Conservation (phyloP, 1,140 invertebrate genomes). For the Nymphalis io region DNA sequence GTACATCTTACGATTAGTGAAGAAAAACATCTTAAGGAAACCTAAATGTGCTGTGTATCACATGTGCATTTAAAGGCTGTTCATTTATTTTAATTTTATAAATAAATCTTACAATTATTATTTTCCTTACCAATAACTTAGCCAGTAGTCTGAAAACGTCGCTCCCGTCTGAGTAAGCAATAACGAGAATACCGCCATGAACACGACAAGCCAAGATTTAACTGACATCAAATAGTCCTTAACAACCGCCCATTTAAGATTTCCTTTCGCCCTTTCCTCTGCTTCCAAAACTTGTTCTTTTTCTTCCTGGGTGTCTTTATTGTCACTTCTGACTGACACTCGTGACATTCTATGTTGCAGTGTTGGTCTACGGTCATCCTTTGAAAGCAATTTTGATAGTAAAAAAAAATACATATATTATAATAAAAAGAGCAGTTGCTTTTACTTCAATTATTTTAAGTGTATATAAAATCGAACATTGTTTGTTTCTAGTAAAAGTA, state of each 20-base stretch:
- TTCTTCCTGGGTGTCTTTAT: slow-evolving; percentile 54
- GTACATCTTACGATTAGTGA: too few relatives aligned
- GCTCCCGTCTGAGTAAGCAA: slow-evolving; percentile 86
- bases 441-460: too few relatives aligned
- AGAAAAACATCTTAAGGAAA: too few relatives aligned
- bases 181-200: slow-evolving; percentile 82
- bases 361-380: slow-evolving; percentile 42
- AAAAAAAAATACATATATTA: background rate
- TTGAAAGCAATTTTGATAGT: slow-evolving; percentile 3
- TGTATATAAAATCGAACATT: background rate
- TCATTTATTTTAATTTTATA: too few relatives aligned
- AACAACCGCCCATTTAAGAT: slow-evolving; percentile 82
- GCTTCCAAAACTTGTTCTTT: slow-evolving; percentile 67
- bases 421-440: too few relatives aligned
- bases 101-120: too few relatives aligned
- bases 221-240: slow-evolving; percentile 83
- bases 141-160: slow-evolving; percentile 89
- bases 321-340: slow-evolving; percentile 61
- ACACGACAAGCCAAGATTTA: slow-evolving; percentile 80
- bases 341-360: slow-evolving; percentile 56
- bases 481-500: background rate
- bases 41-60: too few relatives aligned
- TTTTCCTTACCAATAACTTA: slow-evolving; percentile 85
- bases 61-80: too few relatives aligned
- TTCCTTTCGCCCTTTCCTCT: slow-evolving; percentile 81